These are phyloP conservation scores for Elephantulus edwardii DNA, from an alignment of 2,113 vertebrate genomes.

Conservation along the genomic window DNA sequence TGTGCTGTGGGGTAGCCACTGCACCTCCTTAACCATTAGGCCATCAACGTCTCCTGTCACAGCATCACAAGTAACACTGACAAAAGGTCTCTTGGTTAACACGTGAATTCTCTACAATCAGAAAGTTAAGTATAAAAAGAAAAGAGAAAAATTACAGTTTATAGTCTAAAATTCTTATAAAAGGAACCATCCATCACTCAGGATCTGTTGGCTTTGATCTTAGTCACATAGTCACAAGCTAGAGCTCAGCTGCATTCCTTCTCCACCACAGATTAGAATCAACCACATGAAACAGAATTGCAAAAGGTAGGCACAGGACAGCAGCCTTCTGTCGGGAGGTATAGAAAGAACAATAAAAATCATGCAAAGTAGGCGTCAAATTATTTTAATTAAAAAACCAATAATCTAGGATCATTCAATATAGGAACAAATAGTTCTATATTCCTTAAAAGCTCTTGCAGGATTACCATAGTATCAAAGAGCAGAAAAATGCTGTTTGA, in stretches of 20 bases:
- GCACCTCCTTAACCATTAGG: too few relatives aligned
- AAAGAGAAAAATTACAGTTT: not conserved
- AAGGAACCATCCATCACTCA: not conserved
- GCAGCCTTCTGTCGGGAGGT: not conserved
- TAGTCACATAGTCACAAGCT: not conserved
- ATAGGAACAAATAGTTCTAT: not conserved
- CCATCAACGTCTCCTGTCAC: too few relatives aligned
- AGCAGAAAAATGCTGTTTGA: not conserved
- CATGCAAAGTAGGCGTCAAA: not conserved
- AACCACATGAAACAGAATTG: not conserved
- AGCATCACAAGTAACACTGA: not conserved
- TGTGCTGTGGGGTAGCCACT: too few relatives aligned
- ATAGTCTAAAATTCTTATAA: not conserved
- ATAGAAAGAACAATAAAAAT: not conserved
- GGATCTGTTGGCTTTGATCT: not conserved
- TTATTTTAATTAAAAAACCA: slow-evolving; percentile 15
- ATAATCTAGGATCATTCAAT: slow-evolving; percentile 5
- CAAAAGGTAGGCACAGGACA: not conserved
- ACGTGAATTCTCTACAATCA: slow-evolving; percentile 23
- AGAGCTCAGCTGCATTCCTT: not conserved
- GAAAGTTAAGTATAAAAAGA: not conserved
- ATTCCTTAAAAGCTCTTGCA: not conserved
- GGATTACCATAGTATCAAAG: not conserved
- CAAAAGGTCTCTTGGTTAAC: slow-evolving; percentile 28
- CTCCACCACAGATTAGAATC: slow-evolving; percentile 8